These are phyloP conservation scores for Pyrochroa serraticornis DNA, from an alignment of 2,888 invertebrate species.

Conservation along the genomic window DNA sequence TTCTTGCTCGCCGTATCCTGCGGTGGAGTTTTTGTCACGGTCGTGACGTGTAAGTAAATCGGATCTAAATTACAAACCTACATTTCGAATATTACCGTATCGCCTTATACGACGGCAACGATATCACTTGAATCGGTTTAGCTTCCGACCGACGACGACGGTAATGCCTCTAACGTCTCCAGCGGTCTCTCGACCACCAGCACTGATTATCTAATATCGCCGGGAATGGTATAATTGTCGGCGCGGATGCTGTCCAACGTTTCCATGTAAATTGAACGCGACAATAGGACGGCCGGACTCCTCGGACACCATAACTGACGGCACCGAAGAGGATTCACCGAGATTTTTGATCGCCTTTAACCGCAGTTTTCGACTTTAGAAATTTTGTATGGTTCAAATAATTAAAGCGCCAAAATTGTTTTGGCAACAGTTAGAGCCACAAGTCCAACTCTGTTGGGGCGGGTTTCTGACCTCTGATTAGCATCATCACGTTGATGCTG, in stretches of 20 bases:
- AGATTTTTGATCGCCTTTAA: too few species aligned
- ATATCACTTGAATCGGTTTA: conserved; percentile 46
- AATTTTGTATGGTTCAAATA: too few species aligned
- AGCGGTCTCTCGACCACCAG: conserved; percentile 46
- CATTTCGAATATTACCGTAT: conserved; percentile 45
- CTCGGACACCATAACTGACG: too few species aligned
- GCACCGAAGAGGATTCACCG: too few species aligned
- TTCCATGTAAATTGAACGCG: conserved; percentile 32
- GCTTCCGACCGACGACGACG: conserved; percentile 31
- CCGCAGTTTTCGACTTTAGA: too few species aligned
- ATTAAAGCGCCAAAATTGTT: too few species aligned
- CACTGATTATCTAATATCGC: conserved; percentile 53
- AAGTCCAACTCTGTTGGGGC: too few species aligned
- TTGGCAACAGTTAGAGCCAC: too few species aligned
- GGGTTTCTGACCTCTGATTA: too few species aligned
- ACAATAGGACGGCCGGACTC: conserved; percentile 20
- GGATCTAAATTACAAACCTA: conserved; percentile 46
- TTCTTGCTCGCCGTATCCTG: conserved; percentile 3
- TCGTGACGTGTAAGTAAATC: conserved; percentile 46
- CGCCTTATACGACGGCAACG: conserved; percentile 43
- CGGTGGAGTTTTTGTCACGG: conserved; percentile 31
- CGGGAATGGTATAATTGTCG: conserved; percentile 49
- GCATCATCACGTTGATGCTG: too few species aligned
- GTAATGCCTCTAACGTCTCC: conserved; percentile 35
- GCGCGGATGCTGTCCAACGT: conserved; percentile 28